phyloP scores from a whole-genome alignment of 2,888 invertebrate genomes.

The Diaperis boleti region DNA sequence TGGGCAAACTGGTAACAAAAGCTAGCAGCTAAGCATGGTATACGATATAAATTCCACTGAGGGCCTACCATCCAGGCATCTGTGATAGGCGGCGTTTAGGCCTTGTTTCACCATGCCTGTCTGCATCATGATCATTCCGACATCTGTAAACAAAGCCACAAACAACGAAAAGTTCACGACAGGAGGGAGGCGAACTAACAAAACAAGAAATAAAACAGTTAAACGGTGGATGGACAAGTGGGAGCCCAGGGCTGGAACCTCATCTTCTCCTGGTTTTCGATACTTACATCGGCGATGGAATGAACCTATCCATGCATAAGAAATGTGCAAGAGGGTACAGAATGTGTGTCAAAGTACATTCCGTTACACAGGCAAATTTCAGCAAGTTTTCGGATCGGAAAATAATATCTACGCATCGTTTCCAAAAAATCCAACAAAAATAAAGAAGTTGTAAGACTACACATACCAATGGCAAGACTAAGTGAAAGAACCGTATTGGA shows the following conservation, averaged over 20 bases:
- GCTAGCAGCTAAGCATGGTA: slow-evolving; percentile 55
- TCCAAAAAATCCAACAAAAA: slow-evolving; percentile 24
- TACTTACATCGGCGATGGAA: slow-evolving; percentile 30
- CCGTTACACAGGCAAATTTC: slow-evolving; percentile 59
- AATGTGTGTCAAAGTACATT: slow-evolving; percentile 65
- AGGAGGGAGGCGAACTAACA: slow-evolving; percentile 2
- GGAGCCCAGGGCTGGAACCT: slow-evolving; percentile 52
- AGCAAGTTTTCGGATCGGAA: slow-evolving; percentile 51
- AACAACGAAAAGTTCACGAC: slow-evolving; percentile 49
- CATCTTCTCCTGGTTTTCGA: slow-evolving; percentile 1
- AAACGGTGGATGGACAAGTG: slow-evolving; percentile 27
- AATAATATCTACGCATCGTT: slow-evolving; percentile 44
- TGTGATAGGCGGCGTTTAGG: slow-evolving; percentile 76
- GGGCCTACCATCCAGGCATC: slow-evolving; percentile 85
- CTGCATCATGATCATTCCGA: slow-evolving; percentile 98
- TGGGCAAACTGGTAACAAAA: slow-evolving; percentile 12
- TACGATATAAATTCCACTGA: slow-evolving; percentile 56
- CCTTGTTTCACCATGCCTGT: slow-evolving; percentile 95
- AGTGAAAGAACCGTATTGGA: slow-evolving; percentile 45
- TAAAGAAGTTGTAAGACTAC: slow-evolving; percentile 36
- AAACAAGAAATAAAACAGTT: slow-evolving; percentile 31
- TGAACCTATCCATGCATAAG: slow-evolving; percentile 63
- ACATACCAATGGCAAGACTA: slow-evolving; percentile 43
- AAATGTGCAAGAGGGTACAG: slow-evolving; percentile 65
- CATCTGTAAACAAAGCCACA: slow-evolving; percentile 88